Evolutionary conservation across 2,888 invertebrate species (phyloP), one percentile per base, ranked within the genome.

Genomic region (Sycophila texana): DNA sequence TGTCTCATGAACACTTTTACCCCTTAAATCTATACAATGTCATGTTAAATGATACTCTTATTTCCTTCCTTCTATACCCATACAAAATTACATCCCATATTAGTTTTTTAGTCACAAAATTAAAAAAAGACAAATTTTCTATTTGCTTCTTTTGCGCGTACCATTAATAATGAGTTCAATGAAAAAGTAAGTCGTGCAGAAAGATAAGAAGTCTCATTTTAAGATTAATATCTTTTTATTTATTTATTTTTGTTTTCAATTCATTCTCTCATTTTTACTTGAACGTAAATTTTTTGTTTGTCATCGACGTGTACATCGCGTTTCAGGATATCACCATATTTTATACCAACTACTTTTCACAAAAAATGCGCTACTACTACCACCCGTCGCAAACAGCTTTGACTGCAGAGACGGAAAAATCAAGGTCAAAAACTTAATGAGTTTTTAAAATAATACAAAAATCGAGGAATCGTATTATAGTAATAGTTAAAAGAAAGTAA

Each of bases 391-490:
- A 71, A 60, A 70, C 68, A n/a, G 47, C 12, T 68, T 55, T 13
- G 13, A 26, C 67, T 74, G 60, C 70, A 53, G 60, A 66, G 66
- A 60, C 66, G 53, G 51, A 76, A 53, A 80, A 76, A 73, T 68
- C n/a, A 76, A 76, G 51, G 63, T 68, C 67, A 68, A 73, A 63
- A 79, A 55, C 51, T 13, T 26, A 39, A 55, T 14, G 22, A 14
- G 22, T 26, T 47, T 68, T 60, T 49, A 65, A 20, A 66, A 81
- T 81, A 77, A 81, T 83, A 84, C 81, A 83, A 85, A 85, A 82
- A 81, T 82, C 83, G 83, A 82, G 82, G 81, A 83, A 70, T 79
- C 84, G 84, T 83, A 81, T 82, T 82, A 83, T 82, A 83, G 81
- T 83, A 82, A 78, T 82, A 82, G 82, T 81, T 79, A 72, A 73